Evolutionary conservation across 37 sponge, comb jelly and placozoan species (phyloP), one percentile per base, ranked within the genome.

Genomic region (Crambe crambe): DNA sequence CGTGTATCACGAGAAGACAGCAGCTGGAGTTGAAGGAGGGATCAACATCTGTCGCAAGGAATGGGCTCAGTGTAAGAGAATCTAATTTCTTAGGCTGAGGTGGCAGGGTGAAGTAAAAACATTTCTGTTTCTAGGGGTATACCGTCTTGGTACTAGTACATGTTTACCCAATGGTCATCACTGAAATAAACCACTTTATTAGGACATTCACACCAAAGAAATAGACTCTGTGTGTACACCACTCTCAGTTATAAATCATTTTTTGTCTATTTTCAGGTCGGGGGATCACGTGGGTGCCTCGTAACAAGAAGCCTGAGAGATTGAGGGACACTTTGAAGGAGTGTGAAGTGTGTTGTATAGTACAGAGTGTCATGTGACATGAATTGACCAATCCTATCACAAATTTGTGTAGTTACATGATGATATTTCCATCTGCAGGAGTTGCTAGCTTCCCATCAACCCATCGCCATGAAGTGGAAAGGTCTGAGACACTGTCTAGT

Each of bases 1-100:
- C 32, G 35, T 39, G 32, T 86, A 86, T 54, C 86, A 86, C 31
- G 86, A 86, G 2, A 86, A 86, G 67, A 47, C 34, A 21, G 57
- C 74, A 54, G 66, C 21, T 62, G 54, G 22, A 27, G 31, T 18
- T 40, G 38, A 23, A 22, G 70, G 22, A 32, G 65, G 42, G 29
- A 26, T 58, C n/a, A 51, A 71, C 21, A 23, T 54, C 4, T 72
- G 72, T 32, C 47, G 88, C 23, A 76, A 35, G 41, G 54, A 76
- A 72, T 88, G 88, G 88, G 81, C 83, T 20, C 73, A 78, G 83
- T 84, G 89, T 90, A 65, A 43, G 74, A 71, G 67, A 65, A 70
- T 31, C 72, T 80, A 78, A 8, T n/a, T n/a, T n/a, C n/a, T n/a
- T n/a, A n/a, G n/a, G n/a, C n/a, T n/a, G n/a, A n/a, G n/a, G n/a